Base-by-base conservation (phyloP, 2,113 vertebrate species). In the Eudyptes chrysolophus region DNA sequence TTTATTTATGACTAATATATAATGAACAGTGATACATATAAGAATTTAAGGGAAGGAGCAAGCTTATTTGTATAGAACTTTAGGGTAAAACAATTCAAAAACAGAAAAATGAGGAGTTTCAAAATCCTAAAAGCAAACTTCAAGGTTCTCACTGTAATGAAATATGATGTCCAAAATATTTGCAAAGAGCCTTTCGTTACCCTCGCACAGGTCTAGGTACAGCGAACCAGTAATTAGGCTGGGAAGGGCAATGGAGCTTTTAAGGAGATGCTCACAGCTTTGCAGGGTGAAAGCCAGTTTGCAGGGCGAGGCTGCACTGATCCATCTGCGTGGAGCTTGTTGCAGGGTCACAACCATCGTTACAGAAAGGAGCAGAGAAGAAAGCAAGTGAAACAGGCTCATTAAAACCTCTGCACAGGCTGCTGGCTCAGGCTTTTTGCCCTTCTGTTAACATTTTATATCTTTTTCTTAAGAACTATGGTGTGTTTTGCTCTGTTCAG, bases 291-390 rank as follows among this genome's bases (percentile, higher is more conserved):
- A 40, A 20, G 2, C 3, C 29, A 2, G 34, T 17, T 26, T 60
- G 76, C 70, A 21, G n/a, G 5, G 38, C 22, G 57, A 11, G 30
- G 64, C 51, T 15, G 51, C 13, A 0, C 32, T 9, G 57, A 9
- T 24, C 64, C 7, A 0, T 4, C 44, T 10, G 34, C 3, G 1
- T 1, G 44, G 62, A 32, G 17, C 44, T 60, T 7, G 8, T 16
- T 30, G 58, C 22, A 9, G 64, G 64, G 19, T 10, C 29, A 15
- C 2, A 9, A 17, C 38, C 15, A 1, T 36, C 14, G 0, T 7
- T 5, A 4, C 27, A 51, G 54, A 38, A 64, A 24, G 70, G 48
- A 80, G 36, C 55, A 46, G 62, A 69, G 68, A 17, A 51, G 49
- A 30, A 61, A 32, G 6, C 21, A 15, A 26, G 44, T 7, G 82